Conservation (phyloP, 2,113 vertebrate species). For the Leucopsar rothschildi region DNA sequence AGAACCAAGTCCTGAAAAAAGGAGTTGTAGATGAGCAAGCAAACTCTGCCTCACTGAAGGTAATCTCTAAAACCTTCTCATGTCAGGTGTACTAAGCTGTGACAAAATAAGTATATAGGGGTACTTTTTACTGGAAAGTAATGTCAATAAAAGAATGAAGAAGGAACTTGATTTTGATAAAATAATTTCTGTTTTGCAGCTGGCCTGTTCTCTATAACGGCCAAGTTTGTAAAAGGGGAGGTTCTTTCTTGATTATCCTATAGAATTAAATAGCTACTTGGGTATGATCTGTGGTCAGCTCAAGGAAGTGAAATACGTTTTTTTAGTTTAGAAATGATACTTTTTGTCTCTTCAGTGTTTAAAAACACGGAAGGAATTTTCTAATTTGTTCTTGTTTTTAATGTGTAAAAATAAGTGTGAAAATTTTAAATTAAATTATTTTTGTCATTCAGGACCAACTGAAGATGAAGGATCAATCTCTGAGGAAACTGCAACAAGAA, state of each 20-base stretch:
- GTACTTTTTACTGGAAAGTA: neutral
- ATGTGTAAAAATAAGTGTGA: neutral
- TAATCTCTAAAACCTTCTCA: conserved; percentile 30
- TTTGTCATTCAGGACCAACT: conserved; percentile 83
- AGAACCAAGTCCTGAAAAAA: conserved; percentile 98
- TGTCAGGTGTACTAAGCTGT: neutral
- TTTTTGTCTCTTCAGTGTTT: neutral
- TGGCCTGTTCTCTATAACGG: neutral
- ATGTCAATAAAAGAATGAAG: neutral
- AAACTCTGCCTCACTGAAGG: conserved; percentile 87
- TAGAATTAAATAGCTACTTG: neutral
- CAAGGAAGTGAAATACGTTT: neutral
- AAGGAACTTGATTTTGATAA: neutral
- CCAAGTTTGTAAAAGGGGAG: neutral
- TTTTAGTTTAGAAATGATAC: neutral
- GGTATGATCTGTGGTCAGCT: neutral
- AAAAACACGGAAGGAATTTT: neutral
- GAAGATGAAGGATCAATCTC: conserved; percentile 93
- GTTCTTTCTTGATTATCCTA: neutral
- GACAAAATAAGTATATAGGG: neutral
- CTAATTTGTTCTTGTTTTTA: neutral
- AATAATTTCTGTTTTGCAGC: neutral
- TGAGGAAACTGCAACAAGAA: conserved; percentile 95
- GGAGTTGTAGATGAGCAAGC: conserved; percentile 96
- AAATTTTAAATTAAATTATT: neutral